Base-by-base conservation (phyloP, 1,140 invertebrate species). In the Notospermus geniculatus region DNA sequence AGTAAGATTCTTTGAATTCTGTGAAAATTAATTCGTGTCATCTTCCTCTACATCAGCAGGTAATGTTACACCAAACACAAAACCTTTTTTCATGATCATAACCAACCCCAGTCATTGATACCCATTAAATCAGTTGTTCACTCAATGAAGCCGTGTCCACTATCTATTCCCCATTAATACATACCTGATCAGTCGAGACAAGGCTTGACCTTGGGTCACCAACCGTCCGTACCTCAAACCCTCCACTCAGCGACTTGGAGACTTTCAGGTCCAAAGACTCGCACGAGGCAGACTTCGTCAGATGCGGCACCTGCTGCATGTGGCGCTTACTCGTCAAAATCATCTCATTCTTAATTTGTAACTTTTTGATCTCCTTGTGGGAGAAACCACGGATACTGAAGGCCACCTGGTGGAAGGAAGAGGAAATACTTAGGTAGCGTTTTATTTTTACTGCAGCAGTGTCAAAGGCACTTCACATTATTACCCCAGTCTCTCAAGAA, bases 321-420 rank as follows among this genome's bases (percentile, higher is more conserved):
- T 86, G 72, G n/a, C 61, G 53, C 27, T 70, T 67, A 57, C 78
- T 80, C 82, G 92, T 94, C 54, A 95, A 83, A 71, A 89, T 86
- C 91, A 95, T 93, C 84, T 95, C 92, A 74, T 91, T 93, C 81
- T 92, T 90, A 66, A 93, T 84, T 82, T 93, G 92, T 68, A 95
- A 89, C 78, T 91, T 88, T 76, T 89, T 89, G 83, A 97, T 93
- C 85, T 94, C 92, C 76, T 90, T 88, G 72, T 91, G 92, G 77
- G 91, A 93, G 72, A 92, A 85, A 68, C 89, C 92, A 70, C 93
- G 88, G 81, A 97, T 93, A 71, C 90, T 90, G 85, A 95, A 97
- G 56, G 92, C 92, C 59, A 89, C 89, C 79, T 81, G 57, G 2
- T 60, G 58, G 62, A 46, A 54, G 28, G 60, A 36, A 4, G 32